These are phyloP conservation scores for Gavialis gangeticus DNA, from an alignment of 2,113 vertebrate species.

Conservation along the genomic window DNA sequence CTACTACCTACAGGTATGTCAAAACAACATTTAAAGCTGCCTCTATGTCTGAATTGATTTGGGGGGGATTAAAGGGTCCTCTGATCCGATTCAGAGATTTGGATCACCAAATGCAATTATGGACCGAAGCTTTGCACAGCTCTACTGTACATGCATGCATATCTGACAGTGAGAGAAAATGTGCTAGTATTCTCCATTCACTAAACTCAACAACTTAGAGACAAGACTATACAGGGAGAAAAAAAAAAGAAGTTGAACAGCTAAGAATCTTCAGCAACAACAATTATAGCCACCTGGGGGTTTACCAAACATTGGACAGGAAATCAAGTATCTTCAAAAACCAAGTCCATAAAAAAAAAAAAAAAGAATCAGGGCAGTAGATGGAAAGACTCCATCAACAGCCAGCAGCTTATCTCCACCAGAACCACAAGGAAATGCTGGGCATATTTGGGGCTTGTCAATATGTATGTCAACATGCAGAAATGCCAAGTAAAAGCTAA, in stretches of 20 bases:
- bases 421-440: background rate
- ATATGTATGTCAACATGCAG: background rate
- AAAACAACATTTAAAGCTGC: too few species aligned
- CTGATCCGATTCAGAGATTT: too few species aligned
- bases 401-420: background rate
- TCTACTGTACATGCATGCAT: too few species aligned
- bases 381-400: background rate
- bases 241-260: background rate
- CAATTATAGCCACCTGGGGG: too few species aligned
- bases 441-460: background rate
- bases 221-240: background rate
- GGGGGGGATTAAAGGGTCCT: too few species aligned
- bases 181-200: background rate
- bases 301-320: too few species aligned
- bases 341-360: background rate
- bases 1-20: too few species aligned
- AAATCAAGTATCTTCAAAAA: too few species aligned
- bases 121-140: too few species aligned
- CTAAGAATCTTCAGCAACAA: background rate
- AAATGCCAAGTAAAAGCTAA: background rate
- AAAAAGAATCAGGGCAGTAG: background rate
- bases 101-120: too few species aligned
- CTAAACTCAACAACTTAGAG: conserved; percentile 1
- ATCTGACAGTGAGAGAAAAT: background rate
- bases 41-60: too few species aligned